Evolutionary conservation across 2,797 vertebrate species (phyloP).

Genomic region (Argyrosomus regius): DNA sequence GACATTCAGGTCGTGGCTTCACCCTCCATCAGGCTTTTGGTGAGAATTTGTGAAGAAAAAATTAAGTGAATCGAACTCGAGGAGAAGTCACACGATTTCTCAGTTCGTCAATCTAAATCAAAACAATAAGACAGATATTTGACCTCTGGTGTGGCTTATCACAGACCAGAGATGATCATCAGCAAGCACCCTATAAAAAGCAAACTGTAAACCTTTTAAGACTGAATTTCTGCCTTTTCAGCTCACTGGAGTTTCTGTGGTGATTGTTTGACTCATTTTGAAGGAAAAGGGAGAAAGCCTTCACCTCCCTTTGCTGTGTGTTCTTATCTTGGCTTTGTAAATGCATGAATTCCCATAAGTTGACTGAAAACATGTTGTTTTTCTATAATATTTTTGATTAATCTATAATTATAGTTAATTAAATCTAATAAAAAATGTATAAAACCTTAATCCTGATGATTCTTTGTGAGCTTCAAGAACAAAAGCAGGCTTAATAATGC

Average conservation of each 20-base stretch:
- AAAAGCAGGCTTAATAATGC: constrained; percentile 64
- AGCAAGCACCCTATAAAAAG: neutral
- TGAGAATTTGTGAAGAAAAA: neutral
- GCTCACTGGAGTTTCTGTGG: constrained; percentile 4
- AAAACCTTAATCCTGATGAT: constrained; percentile 25
- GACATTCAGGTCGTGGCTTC: constrained; percentile 26
- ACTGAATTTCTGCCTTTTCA: neutral
- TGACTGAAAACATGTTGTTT: neutral
- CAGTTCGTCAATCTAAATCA: neutral
- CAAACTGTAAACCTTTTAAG: neutral
- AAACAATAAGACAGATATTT: neutral
- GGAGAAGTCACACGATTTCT: neutral
- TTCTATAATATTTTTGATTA: neutral
- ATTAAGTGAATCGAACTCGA: neutral
- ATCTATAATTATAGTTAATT: neutral
- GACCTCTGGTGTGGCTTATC: neutral
- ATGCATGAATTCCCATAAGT: neutral
- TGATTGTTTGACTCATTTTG: neutral
- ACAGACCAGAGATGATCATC: neutral
- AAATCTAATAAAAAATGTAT: constrained; percentile 30
- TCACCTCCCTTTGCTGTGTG: neutral
- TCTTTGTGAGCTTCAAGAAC: constrained; percentile 47
- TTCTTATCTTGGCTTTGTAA: neutral
- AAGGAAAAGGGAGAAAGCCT: neutral
- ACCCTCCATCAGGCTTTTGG: neutral